Conservation (phyloP, 2,888 invertebrate species). For the Tipula helvola region DNA sequence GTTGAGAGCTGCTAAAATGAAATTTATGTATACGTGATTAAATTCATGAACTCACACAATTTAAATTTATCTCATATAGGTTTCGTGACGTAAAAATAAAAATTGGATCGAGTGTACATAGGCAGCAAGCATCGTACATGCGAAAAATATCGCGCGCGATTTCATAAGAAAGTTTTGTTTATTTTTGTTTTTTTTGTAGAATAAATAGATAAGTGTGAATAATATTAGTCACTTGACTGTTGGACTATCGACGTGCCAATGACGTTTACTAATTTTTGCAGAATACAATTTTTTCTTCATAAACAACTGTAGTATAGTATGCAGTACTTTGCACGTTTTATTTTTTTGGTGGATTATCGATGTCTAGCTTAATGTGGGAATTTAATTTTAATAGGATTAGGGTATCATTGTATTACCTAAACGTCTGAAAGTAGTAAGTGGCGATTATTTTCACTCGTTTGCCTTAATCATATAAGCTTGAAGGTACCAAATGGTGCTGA, state of each 20-base stretch:
- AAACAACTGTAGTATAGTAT: background rate
- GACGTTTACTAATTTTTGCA: background rate
- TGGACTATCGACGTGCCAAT: background rate
- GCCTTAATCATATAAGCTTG: no score
- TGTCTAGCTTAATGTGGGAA: background rate
- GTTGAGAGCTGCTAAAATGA: background rate
- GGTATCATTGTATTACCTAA: no score
- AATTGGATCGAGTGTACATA: background rate
- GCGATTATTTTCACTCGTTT: no score
- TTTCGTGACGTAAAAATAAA: background rate
- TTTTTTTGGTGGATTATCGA: background rate
- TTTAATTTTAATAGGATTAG: background rate
- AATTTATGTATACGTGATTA: background rate
- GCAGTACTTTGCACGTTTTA: background rate
- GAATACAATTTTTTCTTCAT: background rate
- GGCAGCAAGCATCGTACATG: background rate
- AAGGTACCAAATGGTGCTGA: no score
- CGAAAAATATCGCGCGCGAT: background rate
- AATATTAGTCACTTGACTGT: background rate
- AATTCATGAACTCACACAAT: background rate
- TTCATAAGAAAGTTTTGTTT: background rate
- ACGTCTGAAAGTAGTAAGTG: no score
- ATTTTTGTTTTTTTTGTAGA: background rate
- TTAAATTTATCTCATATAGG: background rate
- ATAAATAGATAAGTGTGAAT: background rate